phyloP scores from a whole-genome alignment of 2,113 vertebrate genomes.

The Corvus cornix region DNA sequence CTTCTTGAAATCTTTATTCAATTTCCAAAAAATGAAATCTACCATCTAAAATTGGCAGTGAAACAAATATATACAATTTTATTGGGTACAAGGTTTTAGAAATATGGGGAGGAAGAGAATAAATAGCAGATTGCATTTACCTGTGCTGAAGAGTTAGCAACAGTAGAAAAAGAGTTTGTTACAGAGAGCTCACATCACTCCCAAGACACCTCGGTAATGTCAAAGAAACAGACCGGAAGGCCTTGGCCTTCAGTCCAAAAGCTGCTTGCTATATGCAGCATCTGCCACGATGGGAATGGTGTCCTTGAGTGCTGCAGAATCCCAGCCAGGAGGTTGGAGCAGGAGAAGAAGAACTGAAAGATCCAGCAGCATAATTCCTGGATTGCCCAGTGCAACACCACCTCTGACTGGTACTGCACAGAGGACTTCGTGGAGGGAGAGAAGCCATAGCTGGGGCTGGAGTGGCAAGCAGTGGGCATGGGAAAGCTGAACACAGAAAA shows the following conservation, averaged over 20 bases:
- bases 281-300: neutral
- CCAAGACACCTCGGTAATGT: neutral
- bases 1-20: neutral
- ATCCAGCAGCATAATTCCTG: neutral
- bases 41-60: neutral
- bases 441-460: neutral
- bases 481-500: neutral
- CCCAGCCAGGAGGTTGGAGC: neutral
- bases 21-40: neutral
- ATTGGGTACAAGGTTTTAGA: neutral
- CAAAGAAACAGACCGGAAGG: neutral
- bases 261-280: neutral
- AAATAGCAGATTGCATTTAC: neutral
- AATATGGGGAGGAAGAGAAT: neutral
- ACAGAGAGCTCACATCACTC: neutral
- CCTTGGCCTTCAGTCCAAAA: neutral
- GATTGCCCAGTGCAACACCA: neutral
- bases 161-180: neutral
- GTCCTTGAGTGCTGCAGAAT: neutral
- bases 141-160: neutral
- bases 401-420: neutral
- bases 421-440: rapidly evolving
- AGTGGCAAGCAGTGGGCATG: neutral
- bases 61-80: neutral
- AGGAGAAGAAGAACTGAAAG: neutral